Base-by-base conservation (phyloP, 2,888 invertebrate genomes). In the Nudaria mundana region DNA sequence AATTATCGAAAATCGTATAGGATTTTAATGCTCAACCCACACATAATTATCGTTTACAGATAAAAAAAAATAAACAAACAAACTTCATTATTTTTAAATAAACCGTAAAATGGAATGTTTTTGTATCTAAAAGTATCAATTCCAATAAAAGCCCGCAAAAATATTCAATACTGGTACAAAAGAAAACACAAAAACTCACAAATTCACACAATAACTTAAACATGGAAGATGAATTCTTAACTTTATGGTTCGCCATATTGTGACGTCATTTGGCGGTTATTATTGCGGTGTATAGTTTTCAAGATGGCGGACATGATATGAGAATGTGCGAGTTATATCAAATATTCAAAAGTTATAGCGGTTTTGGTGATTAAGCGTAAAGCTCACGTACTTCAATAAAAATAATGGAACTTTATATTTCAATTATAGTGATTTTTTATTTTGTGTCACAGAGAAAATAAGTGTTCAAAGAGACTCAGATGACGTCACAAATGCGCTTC, bases 31-130 rank as follows among this genome's bases (percentile, higher is more conserved):
- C 20, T 52, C 53, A 62, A 57, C 54, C 49, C 52, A 56, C 49
- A 53, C 49, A 48, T 54, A 55, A 37, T 58, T 51, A 51, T 47
- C 5, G 20, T 51, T 51, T 48, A 60, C 28, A 51, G 48, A 60
- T 57, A 60, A 60, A 60, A 41, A n/a, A n/a, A 55, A 60, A 63
- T 51, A 60, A 58, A 53, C 48, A 56, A 59, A 59, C 58, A 51
- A 59, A 59, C 59, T 48, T 49, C 45, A 14, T 32, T 58, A 47
- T 45, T 41, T 42, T 28, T 0, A 45, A 52, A 52, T 44, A 57
- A 56, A 49, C 41, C 36, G 8, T 25, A 41, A 37, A 56, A 42
- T 59, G 59, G 59, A 59, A 59, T 59, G 59, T 58, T 52, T n/a
- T 26, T 37, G 49, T 56, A 52, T 51, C 43, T 48, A 53, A 52